Base-by-base conservation (phyloP, 1,140 invertebrate genomes). In the Holcopasites calliopsidis region DNA sequence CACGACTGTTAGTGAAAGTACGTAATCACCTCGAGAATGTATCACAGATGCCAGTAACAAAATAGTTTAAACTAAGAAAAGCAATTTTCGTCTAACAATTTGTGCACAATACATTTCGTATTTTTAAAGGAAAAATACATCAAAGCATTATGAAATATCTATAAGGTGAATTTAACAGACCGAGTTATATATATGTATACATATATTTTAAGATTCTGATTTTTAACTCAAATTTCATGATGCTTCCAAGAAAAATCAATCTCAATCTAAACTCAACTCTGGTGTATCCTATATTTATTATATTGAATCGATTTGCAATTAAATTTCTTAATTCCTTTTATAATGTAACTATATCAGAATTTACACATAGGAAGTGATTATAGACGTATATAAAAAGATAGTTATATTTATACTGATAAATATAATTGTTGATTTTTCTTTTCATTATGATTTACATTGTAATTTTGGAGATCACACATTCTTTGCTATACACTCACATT, bases 401-500 rank as follows among this genome's bases (percentile, higher is more conserved):
- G 26, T 40, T 70, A 71, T 65, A 76, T 70, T 76, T 71, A 76
- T 66, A 75, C 23, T 49, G 50, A 26, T 60, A 57, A 42, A 40
- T 64, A 21, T 65, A 57, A 57, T 65, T n/a, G 23, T 69, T 21
- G 21, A 60, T 66, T 44, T 76, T 79, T 33, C 18, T 60, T 69
- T 73, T 74, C 78, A 78, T 54, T 77, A 73, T 28, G 4, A 38
- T 69, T 78, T 81, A 58, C 49, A 11, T 57, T 47, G 58, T 55
- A 68, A 52, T 79, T 73, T 75, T 80, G 47, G 16, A 66, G 62
- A 70, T 85, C 60, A 72, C 62, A 62, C 62, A 84, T 75, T 68
- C 47, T 62, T 83, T 54, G 44, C 54, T 80, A 85, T 77, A 82
- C 64, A 81, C 71, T 83, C 50, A 86, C 52, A 81, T 79, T 82